Evolutionary conservation across 2,113 vertebrate species (phyloP).

Genomic region (Gymnarchus niloticus): DNA sequence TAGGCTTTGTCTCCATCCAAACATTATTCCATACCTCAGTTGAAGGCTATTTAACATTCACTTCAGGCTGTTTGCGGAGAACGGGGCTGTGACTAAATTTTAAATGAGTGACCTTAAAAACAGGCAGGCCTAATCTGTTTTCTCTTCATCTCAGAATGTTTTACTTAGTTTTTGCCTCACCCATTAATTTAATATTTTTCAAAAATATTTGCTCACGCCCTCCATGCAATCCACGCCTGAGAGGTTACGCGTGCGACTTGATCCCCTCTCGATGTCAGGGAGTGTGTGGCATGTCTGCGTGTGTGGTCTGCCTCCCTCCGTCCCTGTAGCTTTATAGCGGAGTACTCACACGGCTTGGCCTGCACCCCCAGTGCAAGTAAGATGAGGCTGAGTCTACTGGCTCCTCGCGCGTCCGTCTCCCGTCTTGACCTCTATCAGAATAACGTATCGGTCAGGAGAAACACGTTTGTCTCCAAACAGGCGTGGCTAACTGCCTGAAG

Average conservation of each 20-base stretch:
- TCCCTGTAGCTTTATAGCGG: neutral
- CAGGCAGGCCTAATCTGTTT: slow-evolving; percentile 59
- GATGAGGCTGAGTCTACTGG: slow-evolving; percentile 8
- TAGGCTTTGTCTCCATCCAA: slow-evolving; percentile 37
- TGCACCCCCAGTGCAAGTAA: slow-evolving; percentile 45
- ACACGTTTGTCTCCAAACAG: slow-evolving; percentile 78
- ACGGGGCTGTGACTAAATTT: slow-evolving; percentile 58
- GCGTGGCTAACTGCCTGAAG: slow-evolving; percentile 52
- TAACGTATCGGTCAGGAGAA: slow-evolving; percentile 68
- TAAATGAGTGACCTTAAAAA: slow-evolving; percentile 52
- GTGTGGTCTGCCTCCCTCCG: neutral
- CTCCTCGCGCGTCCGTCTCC: slow-evolving; percentile 21
- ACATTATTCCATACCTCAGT: slow-evolving; percentile 34
- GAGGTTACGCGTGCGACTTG: slow-evolving; percentile 45
- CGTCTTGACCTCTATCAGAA: slow-evolving; percentile 59
- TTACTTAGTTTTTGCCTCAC: slow-evolving; percentile 42
- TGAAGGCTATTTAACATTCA: slow-evolving; percentile 57
- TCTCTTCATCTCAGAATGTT: slow-evolving; percentile 49
- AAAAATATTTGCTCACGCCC: slow-evolving; percentile 61
- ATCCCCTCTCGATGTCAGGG: slow-evolving; percentile 29
- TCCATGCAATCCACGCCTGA: slow-evolving; percentile 50
- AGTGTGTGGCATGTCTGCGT: slow-evolving; percentile 21
- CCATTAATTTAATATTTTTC: slow-evolving; percentile 45
- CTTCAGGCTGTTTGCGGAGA: slow-evolving; percentile 57
- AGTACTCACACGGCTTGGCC: neutral